Conservation (phyloP, 2,797 vertebrate genomes). For the Rhabdomys pumilio region DNA sequence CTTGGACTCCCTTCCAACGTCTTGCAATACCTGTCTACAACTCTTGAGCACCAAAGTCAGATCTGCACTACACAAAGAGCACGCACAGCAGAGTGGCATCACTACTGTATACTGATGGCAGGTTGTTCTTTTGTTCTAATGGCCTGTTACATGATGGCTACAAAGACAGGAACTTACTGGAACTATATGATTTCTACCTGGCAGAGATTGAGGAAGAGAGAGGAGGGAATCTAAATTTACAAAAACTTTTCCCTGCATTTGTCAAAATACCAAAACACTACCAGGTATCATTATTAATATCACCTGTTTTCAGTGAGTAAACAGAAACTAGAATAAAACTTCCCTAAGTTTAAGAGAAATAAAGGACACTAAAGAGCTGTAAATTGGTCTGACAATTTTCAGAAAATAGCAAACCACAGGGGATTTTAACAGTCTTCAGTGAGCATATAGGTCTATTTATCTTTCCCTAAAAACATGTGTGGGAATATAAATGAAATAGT, state of each 20-base stretch:
- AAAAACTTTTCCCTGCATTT: not conserved
- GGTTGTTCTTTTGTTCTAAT: not conserved
- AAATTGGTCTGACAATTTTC: constrained; percentile 39
- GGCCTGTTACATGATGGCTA: not conserved
- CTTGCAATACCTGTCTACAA: not conserved
- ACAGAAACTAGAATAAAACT: constrained; percentile 50
- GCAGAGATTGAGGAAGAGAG: not conserved
- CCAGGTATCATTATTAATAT: not conserved
- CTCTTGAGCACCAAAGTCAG: not conserved
- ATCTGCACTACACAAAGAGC: not conserved
- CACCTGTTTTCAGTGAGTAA: constrained; percentile 19
- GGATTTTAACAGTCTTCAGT: constrained; percentile 29
- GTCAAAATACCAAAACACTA: not conserved
- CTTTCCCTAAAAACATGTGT: not conserved
- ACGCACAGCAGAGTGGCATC: not conserved
- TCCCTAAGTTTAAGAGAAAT: not conserved
- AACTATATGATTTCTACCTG: not conserved
- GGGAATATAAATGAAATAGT: not conserved
- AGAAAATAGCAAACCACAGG: constrained; percentile 1
- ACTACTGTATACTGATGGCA: not conserved
- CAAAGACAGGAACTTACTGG: not conserved
- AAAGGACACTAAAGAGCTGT: constrained; percentile 3
- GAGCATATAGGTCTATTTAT: not conserved
- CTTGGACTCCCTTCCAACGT: not conserved
- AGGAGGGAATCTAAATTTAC: not conserved